Conservation (phyloP, 2,113 vertebrate species). For the Pontoporia blainvillei region DNA sequence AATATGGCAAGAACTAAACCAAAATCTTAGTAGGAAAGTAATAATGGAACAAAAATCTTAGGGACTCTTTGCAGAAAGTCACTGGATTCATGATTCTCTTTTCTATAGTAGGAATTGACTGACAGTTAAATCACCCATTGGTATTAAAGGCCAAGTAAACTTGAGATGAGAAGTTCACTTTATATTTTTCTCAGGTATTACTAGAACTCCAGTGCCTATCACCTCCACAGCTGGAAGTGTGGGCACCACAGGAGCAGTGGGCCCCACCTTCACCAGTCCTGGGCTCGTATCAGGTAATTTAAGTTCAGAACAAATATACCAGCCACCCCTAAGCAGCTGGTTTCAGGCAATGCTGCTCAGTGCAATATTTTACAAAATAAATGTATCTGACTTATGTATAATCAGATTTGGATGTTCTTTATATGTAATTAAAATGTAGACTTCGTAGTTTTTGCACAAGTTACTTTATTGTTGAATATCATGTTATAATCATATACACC, state of each 20-base stretch:
- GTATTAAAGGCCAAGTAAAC: not conserved
- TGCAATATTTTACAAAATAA: not conserved
- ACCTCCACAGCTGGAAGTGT: not conserved
- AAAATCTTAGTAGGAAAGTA: not conserved
- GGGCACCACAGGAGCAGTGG: not conserved
- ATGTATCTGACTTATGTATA: not conserved
- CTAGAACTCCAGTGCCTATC: not conserved
- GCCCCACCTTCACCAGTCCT: not conserved
- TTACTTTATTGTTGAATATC: not conserved
- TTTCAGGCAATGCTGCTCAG: not conserved
- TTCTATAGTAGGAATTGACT: not conserved
- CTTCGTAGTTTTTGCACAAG: not conserved
- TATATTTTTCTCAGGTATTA: not conserved
- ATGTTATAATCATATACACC: not conserved
- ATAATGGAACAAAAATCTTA: not conserved
- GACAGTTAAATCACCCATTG: not conserved
- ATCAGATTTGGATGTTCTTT: not conserved
- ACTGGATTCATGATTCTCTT: not conserved
- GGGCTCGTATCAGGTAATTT: not conserved
- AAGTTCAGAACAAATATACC: not conserved
- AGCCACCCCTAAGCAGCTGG: not conserved
- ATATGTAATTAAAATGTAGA: not conserved
- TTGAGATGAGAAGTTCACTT: not conserved
- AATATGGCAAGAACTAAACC: not conserved
- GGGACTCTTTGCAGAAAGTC: not conserved